Percentiles rank a stretch among this genome's conserved stretches.
phyloP scores from a whole-genome alignment of 2,797 vertebrate species.

The Craterocephalus amniculus region DNA sequence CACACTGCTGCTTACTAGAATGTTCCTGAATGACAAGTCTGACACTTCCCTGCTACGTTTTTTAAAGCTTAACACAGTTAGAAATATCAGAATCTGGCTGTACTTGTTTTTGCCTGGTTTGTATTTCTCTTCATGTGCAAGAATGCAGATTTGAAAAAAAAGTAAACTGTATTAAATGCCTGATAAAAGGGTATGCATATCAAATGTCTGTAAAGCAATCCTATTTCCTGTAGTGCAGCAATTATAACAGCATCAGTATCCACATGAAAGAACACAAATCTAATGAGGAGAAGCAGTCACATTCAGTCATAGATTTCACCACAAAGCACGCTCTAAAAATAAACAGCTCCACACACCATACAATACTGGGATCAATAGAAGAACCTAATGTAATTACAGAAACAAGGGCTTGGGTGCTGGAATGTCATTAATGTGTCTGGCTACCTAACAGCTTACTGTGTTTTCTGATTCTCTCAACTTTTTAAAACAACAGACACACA shows the following conservation, averaged over 20 bases:
- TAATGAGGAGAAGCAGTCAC: background rate
- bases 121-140: too few relatives aligned
- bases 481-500: slow-evolving; percentile 7
- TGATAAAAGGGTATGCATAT: background rate
- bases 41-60: background rate
- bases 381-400: slow-evolving; percentile 59
- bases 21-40: background rate
- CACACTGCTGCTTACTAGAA: background rate
- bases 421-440: slow-evolving; percentile 7
- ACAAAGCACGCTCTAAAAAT: slow-evolving; percentile 17
- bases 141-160: background rate
- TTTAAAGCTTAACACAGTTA: background rate
- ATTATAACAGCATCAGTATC: background rate
- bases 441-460: background rate
- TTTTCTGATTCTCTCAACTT: slow-evolving; percentile 3
- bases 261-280: background rate
- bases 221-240: background rate
- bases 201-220: background rate
- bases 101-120: too few relatives aligned
- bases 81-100: background rate
- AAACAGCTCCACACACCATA: slow-evolving; percentile 25
- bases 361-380: slow-evolving; percentile 51
- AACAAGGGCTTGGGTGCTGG: slow-evolving; percentile 5
- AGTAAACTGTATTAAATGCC: background rate
- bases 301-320: background rate